phyloP scores from a whole-genome alignment of 2,113 vertebrate species.

The Apteryx owenii region DNA sequence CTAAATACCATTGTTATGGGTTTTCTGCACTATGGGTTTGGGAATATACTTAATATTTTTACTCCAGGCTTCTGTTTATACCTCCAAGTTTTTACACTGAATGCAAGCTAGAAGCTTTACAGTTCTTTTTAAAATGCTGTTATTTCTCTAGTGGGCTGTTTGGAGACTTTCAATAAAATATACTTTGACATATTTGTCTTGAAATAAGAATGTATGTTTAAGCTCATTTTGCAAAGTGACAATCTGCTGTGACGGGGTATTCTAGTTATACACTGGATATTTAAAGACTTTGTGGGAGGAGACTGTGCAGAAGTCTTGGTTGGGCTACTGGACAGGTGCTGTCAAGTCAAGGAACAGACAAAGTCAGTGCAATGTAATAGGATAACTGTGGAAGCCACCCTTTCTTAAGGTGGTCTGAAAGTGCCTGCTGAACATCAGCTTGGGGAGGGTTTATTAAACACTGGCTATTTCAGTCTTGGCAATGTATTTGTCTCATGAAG shows the following conservation, averaged over 20 bases:
- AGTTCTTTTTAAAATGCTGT: background rate
- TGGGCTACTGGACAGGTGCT: background rate
- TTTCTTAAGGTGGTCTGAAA: background rate
- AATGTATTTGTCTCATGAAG: background rate
- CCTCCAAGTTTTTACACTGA: conserved; percentile 83
- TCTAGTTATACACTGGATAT: background rate
- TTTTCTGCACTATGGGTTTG: conserved; percentile 68
- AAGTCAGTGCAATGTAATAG: background rate
- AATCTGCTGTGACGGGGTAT: background rate
- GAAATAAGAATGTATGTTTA: background rate
- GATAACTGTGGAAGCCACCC: background rate
- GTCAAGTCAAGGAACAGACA: background rate
- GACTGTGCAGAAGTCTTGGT: background rate
- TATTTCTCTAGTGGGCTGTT: conserved; percentile 40
- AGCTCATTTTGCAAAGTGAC: background rate
- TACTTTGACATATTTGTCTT: conserved; percentile 7
- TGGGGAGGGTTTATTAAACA: background rate
- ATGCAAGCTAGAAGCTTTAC: conserved; percentile 73
- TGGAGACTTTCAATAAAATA: conserved; percentile 67
- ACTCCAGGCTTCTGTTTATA: conserved; percentile 69
- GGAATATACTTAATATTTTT: conserved; percentile 66
- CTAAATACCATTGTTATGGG: conserved; percentile 37
- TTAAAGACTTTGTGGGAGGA: accelerated
- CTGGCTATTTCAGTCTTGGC: background rate
- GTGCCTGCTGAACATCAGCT: background rate